Base-by-base conservation (phyloP, 2,113 vertebrate genomes). In the Sceloporus tristichus region DNA sequence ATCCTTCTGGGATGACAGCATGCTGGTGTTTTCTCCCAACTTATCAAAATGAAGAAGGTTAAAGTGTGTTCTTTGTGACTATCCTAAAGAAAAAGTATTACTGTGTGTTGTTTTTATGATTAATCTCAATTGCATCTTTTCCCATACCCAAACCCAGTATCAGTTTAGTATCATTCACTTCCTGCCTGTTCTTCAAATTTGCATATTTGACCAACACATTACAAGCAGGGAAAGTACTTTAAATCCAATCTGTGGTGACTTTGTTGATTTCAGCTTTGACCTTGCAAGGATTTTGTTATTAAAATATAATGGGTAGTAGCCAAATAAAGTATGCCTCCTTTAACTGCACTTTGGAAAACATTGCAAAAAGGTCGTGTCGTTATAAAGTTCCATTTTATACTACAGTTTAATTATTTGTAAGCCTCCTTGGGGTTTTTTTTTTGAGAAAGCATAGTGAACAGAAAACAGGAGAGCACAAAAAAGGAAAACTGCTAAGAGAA, bases 191-290 rank as follows among this genome's bases (percentile, higher is more conserved):
- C 2, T 4, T 48, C 9, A 29, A 80, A 89, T 89, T 81, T 89
- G 48, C 78, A 89, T 82, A 77, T 82, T 74, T 82, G 70, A 66
- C 88, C n/a, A 38, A 25, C 25, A 48, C 40, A 75, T 68, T 40
- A 38, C 71, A 34, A 54, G 88, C 25, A 21, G 19, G 66, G 79
- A 84, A 79, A 68, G 40, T 29, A n/a, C 54, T 85, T 76, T 82
- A 76, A 81, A 85, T 81, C 59, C 66, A 81, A 76, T 85, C 79
- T 56, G 70, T 54, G 13, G 42, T 16, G 53, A 66, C 78, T 75
- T 76, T 85, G 84, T 89, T 89, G 84, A 85, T 76, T 85, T 85
- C 78, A 56, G 59, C 23, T 56, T n/a, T 86, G 83, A 85, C 88
- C 78, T 85, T 89, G 83, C 16, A 23, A 80, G 74, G 84, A 76